Evolutionary conservation across 2,797 vertebrate genomes (phyloP).

Genomic region (Rhodeus uyekii): DNA sequence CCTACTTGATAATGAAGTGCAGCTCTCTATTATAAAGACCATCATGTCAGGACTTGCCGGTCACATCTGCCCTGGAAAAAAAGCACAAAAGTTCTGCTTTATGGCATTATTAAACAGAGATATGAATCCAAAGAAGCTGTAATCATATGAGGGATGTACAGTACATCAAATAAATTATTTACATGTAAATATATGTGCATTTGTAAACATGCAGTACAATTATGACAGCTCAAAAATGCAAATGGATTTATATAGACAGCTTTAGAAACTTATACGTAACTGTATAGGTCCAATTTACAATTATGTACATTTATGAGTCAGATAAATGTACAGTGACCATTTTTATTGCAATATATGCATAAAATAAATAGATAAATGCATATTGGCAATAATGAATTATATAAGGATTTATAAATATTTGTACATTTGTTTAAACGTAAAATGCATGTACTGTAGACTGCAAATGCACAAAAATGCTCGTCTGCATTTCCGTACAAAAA

Average conservation of each 20-base stretch:
- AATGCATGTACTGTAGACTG: not conserved
- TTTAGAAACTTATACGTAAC: not conserved
- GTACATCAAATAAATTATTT: not conserved
- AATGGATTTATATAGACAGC: not conserved
- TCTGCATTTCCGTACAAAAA: not conserved
- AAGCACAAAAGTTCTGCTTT: not conserved
- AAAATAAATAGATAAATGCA: not conserved
- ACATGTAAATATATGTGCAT: not conserved
- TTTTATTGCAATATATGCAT: not conserved
- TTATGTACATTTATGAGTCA: not conserved
- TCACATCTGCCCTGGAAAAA: constrained; percentile 2
- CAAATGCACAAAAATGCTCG: not conserved
- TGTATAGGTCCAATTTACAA: not conserved
- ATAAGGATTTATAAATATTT: not conserved
- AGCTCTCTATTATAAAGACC: constrained; percentile 43
- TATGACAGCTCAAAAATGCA: not conserved
- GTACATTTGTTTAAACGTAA: not conserved
- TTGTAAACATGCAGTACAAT: not conserved
- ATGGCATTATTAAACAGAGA: not conserved
- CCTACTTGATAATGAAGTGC: constrained; percentile 41
- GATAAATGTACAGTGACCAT: not conserved
- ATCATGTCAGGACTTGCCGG: constrained; percentile 39
- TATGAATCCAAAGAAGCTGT: too few relatives aligned
- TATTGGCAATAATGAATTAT: not conserved
- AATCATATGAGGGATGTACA: not conserved